Evolutionary conservation across 2,888 invertebrate genomes (phyloP), one percentile per base, ranked within the genome.

Genomic region (Allolobophora icterica): DNA sequence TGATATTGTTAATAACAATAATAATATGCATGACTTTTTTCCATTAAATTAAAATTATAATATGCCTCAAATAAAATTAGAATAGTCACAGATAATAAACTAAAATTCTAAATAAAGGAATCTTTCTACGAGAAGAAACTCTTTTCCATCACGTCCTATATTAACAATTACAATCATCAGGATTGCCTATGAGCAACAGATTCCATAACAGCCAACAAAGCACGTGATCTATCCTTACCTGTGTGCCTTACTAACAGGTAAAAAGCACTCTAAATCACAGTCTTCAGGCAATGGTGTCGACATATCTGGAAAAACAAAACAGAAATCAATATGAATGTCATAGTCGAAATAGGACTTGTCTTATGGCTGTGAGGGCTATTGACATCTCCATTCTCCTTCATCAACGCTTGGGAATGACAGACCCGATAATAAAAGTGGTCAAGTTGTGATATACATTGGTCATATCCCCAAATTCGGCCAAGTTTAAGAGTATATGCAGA

Each of bases 181-280:
- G n/a, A 71, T 71, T 30, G 30, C n/a, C 30, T 71, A 71, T n/a
- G 30, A 30, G 2, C n/a, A 71, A 71, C 71, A 71, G n/a, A 2
- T 11, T 71, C n/a, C 8, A 13, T 71, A 71, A 30, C 8, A 71
- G 0, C 1, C 71, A 87, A 87, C 87, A 87, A 38, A 87, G 35
- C 34, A 87, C 21, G 15, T 15, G 84, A 35, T 19, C 8, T 0
- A 30, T 33, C 17, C 92, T 91, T 92, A 95, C 95, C 94, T 94
- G 91, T 95, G 94, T 58, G 94, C 94, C 91, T 95, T 94, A 89
- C 94, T 96, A 84, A 98, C 95, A 0, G 97, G 97, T 92, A 97
- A 95, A 95, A 98, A 98, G 35, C 97, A 97, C 94, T 97, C 97
- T 90, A 98, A 95, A 95, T 97, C 97, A 94, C 97, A 96, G 95